Evolutionary conservation across 1,140 invertebrate species (phyloP), one percentile per base, ranked within the genome.

Genomic region (Armadillidium nasatum): DNA sequence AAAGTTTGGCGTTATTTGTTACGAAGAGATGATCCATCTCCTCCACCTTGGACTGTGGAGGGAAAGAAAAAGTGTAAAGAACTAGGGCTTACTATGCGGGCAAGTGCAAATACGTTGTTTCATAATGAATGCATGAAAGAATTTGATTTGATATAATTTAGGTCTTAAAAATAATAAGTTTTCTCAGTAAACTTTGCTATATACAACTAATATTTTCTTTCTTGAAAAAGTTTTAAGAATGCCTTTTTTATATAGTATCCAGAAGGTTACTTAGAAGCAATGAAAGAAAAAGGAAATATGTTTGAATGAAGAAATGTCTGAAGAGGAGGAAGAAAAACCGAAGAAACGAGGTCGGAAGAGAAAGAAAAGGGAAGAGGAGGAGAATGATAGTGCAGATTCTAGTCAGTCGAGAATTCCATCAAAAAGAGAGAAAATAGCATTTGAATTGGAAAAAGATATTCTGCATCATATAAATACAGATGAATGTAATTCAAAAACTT

Each of bases 1-100:
- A 85, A 88, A 9, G 91, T 96, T 11, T 96, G 93, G 93, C 88
- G 91, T 68, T 96, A 93, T 83, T 81, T 92, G 13, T 83, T 96
- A 54, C 85, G 90, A 74, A 86, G 93, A 80, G 93, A 95, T 84
- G 94, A 96, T 85, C 88, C 90, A 0, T 85, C 82, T 13, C 91
- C 93, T 0, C 90, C 93, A 13, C 93, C 93, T 0, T 95, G 93
- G 94, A 92, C 92, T n/a, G 82, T 87, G 68, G 88, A 87, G 69
- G 93, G 91, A 0, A 89, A 90, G 83, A 85, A 88, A 75, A 82
- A 83, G 45, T 85, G 84, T 6, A 81, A 85, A 77, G 78, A 85
- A 76, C 45, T 81, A 66, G 79, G 77, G 11, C 60, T 81, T 73
- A 67, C 66, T 43, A 76, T 82, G 76, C 66, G 76, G 75, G 76